Evolutionary conservation across 37 sponge, comb jelly and placozoan species (phyloP), one percentile per base, ranked within the genome.

Genomic region (Halichondria panicea): DNA sequence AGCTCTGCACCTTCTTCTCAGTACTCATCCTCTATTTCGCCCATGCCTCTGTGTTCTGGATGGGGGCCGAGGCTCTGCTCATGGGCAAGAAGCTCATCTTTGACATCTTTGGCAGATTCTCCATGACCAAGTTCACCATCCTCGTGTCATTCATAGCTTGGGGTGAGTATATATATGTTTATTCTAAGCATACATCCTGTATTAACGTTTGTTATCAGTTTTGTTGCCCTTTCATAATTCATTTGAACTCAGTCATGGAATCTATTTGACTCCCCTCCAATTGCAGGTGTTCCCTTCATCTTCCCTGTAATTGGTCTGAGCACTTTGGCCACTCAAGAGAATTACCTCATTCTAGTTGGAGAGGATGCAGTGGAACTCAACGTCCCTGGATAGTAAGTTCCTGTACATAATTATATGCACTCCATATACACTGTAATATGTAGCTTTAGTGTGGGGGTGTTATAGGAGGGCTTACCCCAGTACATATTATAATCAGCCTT

Each of bases 41-140:
- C 24, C 61, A 76, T 33, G 75, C 76, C 42, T 66, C 83, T 64
- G 46, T 85, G 52, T 66, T 46, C 43, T 79, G 81, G 81, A 85
- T 85, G 86, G 86, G 86, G 46, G 78, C 78, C 35, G 84, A 76
- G 44, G 84, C 87, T 59, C 62, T 86, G 42, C 66, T 79, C 32
- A 75, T 86, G 70, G 72, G 72, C 43, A 58, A 78, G 39, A 71
- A 63, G 39, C 74, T 86, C n/a, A 64, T 86, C 74, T 53, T 86
- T 73, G 15, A 19, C 52, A 75, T 86, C 6, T 86, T 86, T 58
- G 66, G 62, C 30, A 44, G 35, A 19, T 65, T 58, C 45, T 33
- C 73, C 2, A 77, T 57, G 0, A 71, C 24, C 7, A 19, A 19
- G 15, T 67, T 66, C 31, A 48, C 59, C 19, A 24, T 78, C 18